Evolutionary conservation across 2,113 vertebrate genomes (phyloP), one percentile per base, ranked within the genome.

Genomic region (Leucosticte australis): DNA sequence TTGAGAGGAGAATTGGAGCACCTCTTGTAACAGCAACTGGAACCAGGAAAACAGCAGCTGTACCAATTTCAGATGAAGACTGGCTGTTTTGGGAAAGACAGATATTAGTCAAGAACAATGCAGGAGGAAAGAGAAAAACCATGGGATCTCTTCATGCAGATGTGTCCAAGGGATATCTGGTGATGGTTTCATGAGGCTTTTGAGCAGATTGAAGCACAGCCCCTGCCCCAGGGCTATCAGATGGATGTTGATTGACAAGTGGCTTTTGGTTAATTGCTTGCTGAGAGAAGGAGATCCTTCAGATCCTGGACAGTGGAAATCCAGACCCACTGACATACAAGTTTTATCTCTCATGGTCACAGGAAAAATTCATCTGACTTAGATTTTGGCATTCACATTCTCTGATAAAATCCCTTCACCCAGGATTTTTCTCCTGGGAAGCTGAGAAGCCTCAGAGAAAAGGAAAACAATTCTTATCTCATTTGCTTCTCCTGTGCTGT

Each of bases 151-250:
- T 65, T 49, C 18, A 28, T 22, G 7, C 11, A 68, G 19, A n/a
- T 28, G 4, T 23, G 28, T 27, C 42, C 20, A 33, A 17, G n/a
- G 10, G 11, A 3, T 37, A 10, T 37, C 39, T 33, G 0, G 1
- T 8, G 27, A 21, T 21, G n/a, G 2, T n/a, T 83, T 53, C 17
- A 10, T 13, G 76, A 57, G 42, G 31, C 3, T 78, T 69, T 56
- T 7, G 56, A 28, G 55, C 6, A 46, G 17, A 17, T 55, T 56
- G 37, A 46, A 47, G 37, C 9, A 22, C 15, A 55, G 9, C 1
- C 5, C 14, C 39, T 71, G 7, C 30, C 15, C 12, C 79, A 78
- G 50, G 26, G 16, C 17, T 64, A 6, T 19, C 50, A 35, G 20
- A 13, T 15, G 0, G 2, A 39, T 22, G 13, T 3, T 75, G 35